Conservation (phyloP, 2,113 vertebrate species). For the Hyperopisus bebe region DNA sequence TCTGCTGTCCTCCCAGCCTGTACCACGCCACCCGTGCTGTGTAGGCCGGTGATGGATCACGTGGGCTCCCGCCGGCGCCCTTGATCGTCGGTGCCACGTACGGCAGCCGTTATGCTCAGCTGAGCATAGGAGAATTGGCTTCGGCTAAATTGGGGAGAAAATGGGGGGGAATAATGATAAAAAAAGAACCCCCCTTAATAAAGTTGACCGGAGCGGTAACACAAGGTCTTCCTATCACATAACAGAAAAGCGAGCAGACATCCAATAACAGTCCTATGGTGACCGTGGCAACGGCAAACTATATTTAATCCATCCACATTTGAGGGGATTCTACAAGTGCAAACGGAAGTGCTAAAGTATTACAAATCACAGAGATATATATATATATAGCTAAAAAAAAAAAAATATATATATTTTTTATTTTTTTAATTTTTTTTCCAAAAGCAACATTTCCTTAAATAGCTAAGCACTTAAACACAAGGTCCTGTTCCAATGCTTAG, state of each 20-base stretch:
- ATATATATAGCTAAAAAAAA: no score
- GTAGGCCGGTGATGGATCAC: background rate
- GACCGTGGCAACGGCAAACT: background rate
- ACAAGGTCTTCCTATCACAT: constrained; percentile 22
- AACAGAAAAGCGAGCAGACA: background rate
- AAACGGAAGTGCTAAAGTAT: background rate
- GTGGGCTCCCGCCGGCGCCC: background rate
- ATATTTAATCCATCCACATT: background rate
- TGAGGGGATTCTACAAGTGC: background rate
- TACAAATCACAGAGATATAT: background rate
- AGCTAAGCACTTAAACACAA: background rate
- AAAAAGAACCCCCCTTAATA: constrained; percentile 23
- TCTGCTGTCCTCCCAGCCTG: background rate
- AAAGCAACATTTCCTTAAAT: background rate
- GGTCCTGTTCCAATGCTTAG: background rate
- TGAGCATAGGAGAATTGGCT: background rate
- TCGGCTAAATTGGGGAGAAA: constrained; percentile 1
- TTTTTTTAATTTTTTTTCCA: background rate
- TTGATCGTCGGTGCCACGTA: background rate
- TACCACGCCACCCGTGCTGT: background rate
- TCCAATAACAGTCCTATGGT: background rate
- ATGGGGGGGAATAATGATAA: constrained; percentile 3
- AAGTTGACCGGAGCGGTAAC: constrained; percentile 24
- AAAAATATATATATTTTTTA: no score
- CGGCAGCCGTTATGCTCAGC: background rate